Evolutionary conservation across 1,140 invertebrate genomes (phyloP).

Genomic region (Diorhabda elongata): DNA sequence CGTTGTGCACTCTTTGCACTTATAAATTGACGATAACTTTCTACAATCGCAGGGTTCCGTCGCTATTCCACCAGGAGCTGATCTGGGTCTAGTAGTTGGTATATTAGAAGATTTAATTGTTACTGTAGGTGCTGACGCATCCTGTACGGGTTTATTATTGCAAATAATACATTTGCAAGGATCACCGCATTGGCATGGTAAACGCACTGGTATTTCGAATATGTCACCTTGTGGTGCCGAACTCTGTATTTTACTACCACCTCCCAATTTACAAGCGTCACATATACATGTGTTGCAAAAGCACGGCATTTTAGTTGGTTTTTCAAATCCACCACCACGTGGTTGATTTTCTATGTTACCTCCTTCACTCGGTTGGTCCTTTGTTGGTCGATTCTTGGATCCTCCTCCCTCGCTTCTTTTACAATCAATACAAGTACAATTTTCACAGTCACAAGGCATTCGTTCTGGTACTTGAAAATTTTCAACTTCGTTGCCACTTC

Average conservation of each 20-base stretch:
- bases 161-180: too few relatives aligned
- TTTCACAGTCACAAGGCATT: neutral
- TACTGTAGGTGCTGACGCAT: neutral
- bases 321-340: too few relatives aligned
- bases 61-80: neutral
- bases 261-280: neutral
- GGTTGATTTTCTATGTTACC: too few relatives aligned
- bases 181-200: neutral
- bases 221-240: too few relatives aligned
- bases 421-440: conserved; percentile 15
- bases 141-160: too few relatives aligned
- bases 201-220: neutral
- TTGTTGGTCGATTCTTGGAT: too few relatives aligned
- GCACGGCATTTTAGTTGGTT: conserved; percentile 3
- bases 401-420: neutral
- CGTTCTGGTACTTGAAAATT: too few relatives aligned
- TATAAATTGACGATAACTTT: neutral
- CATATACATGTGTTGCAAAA: conserved; percentile 14
- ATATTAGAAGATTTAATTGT: neutral
- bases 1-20: neutral
- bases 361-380: too few relatives aligned
- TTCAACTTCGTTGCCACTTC: too few relatives aligned
- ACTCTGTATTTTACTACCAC: neutral
- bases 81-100: conserved; percentile 5
- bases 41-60: neutral